These are phyloP conservation scores for Caretta caretta DNA, from an alignment of 2,113 vertebrate species.

Conservation along the genomic window DNA sequence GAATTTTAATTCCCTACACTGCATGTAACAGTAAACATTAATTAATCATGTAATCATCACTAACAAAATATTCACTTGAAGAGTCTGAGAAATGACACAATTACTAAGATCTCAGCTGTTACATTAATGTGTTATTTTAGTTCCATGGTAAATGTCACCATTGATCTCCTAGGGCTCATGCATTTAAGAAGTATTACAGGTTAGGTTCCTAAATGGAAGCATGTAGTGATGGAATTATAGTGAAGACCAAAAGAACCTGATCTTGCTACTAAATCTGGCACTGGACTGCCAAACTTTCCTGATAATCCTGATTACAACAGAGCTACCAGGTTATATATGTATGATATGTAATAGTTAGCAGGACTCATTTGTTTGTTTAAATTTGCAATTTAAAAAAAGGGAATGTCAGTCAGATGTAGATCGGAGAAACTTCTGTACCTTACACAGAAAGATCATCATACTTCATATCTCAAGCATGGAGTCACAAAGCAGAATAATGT, in stretches of 20 bases:
- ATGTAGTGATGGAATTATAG: neutral
- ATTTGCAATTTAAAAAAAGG: neutral
- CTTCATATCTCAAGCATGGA: neutral
- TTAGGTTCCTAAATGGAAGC: neutral
- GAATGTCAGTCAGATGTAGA: neutral
- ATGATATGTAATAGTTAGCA: neutral
- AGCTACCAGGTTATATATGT: neutral
- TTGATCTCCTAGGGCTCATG: neutral
- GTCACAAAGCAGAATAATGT: no score
- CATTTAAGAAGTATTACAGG: neutral
- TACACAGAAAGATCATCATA: neutral
- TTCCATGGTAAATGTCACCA: neutral
- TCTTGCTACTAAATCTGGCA: neutral
- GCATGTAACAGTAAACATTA: neutral
- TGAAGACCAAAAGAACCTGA: neutral
- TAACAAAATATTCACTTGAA: neutral
- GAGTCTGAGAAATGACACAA: neutral
- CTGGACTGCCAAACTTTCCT: neutral
- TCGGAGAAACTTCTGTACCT: neutral
- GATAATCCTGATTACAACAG: neutral
- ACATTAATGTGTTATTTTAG: neutral
- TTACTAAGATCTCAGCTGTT: neutral
- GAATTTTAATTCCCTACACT: neutral
- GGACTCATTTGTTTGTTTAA: neutral
- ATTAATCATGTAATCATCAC: neutral